Evolutionary conservation across 2,888 invertebrate species (phyloP).

Genomic region (Lumbricus terrestris): DNA sequence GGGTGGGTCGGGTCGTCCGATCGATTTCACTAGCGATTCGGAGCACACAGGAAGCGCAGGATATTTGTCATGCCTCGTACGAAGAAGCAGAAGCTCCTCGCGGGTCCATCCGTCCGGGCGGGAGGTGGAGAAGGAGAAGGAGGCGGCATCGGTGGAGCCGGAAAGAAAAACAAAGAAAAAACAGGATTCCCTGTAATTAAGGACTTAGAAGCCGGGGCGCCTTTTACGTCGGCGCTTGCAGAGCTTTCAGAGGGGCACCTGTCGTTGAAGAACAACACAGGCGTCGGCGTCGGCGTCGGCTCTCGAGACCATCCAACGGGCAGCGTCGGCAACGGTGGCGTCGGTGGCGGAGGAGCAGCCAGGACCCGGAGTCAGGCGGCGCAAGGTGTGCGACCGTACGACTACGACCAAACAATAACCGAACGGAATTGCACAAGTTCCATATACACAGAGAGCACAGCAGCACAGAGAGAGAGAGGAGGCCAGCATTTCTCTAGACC

Average conservation of each 20-base stretch:
- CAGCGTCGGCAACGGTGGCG: not conserved
- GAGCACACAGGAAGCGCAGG: not conserved
- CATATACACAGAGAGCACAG: not conserved
- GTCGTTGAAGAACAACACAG: not conserved
- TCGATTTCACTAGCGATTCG: not conserved
- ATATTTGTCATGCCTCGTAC: not conserved
- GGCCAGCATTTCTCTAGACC: conserved; percentile 5
- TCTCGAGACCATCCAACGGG: not conserved
- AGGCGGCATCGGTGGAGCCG: not conserved
- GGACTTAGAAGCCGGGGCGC: conserved; percentile 3
- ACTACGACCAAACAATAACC: conserved; percentile 4
- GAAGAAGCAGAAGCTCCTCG: not conserved
- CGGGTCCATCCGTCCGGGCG: not conserved
- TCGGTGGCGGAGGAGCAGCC: not conserved
- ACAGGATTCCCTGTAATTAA: conserved; percentile 3
- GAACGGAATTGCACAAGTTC: conserved; percentile 12
- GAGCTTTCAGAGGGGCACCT: not conserved
- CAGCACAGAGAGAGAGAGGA: no score
- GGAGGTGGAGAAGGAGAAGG: not conserved
- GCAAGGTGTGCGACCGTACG: conserved; percentile 15
- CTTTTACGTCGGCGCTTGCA: not conserved
- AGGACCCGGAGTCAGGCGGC: not conserved
- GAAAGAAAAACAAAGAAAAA: conserved; percentile 3
- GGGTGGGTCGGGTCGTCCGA: not conserved
- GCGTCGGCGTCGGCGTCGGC: no score